phyloP scores from a whole-genome alignment of 1,140 invertebrate genomes.

The Rhopalosiphum maidis region DNA sequence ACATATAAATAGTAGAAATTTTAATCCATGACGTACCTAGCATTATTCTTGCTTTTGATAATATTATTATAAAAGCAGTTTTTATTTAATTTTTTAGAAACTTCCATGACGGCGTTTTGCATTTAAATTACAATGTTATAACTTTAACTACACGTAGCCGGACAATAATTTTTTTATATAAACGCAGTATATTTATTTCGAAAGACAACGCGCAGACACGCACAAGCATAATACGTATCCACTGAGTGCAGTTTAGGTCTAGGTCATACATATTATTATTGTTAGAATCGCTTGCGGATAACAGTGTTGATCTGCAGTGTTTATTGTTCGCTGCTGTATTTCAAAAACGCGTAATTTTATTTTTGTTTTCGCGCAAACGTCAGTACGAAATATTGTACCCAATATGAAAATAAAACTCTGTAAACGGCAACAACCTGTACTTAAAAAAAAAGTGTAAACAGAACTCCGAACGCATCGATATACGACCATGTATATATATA shows the following conservation, averaged over 20 bases:
- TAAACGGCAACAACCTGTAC: not conserved
- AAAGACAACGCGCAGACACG: not conserved
- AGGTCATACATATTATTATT: not conserved
- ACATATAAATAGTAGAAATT: not conserved
- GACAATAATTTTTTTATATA: not conserved
- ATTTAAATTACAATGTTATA: not conserved
- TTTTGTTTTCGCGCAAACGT: not conserved
- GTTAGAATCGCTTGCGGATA: not conserved
- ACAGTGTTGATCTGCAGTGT: not conserved
- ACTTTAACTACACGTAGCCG: not conserved
- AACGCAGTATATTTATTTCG: not conserved
- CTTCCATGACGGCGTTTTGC: not conserved
- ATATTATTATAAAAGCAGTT: not conserved
- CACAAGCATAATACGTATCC: not conserved
- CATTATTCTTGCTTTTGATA: not conserved
- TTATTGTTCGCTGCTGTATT: not conserved
- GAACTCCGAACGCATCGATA: not conserved
- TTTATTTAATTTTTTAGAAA: not conserved
- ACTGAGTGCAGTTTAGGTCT: slow-evolving; percentile 27
- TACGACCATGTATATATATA: not conserved
- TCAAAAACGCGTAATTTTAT: not conserved
- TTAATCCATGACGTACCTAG: not conserved
- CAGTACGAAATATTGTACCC: not conserved
- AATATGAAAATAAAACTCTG: not conserved
- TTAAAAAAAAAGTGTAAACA: not conserved